A percentile compares a stretch with the other conserved stretches of the same genome.
Conservation (phyloP, 2,797 vertebrate species). For the Pantherophis alleghaniensis region DNA sequence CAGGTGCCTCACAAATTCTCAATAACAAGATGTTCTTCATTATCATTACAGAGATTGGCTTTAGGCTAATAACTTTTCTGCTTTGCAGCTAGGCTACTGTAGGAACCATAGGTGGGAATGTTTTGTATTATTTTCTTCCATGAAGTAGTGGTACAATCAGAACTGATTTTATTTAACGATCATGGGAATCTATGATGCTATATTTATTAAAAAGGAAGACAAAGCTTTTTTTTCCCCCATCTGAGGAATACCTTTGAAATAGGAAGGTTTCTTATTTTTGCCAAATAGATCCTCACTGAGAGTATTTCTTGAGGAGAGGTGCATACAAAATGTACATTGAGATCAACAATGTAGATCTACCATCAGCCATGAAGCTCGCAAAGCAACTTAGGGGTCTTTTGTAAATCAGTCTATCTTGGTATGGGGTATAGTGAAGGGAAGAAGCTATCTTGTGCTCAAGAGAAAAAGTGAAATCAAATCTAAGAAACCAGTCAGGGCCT, state of each 20-base stretch:
- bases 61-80: background rate
- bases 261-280: background rate
- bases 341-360: background rate
- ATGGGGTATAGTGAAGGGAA: background rate
- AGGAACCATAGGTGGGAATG: background rate
- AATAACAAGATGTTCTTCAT: background rate
- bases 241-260: background rate
- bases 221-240: background rate
- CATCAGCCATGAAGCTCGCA: background rate
- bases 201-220: background rate
- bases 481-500: background rate
- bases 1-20: constrained; percentile 35
- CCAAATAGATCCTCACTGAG: background rate
- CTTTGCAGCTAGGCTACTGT: background rate
- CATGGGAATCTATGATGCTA: background rate
- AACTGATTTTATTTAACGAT: background rate
- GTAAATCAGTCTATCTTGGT: background rate
- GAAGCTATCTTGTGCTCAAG: background rate
- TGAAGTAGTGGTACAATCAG: background rate
- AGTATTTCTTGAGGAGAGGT: background rate
- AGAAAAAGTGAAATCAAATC: background rate
- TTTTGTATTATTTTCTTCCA: background rate
- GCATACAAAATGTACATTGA: background rate
- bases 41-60: background rate
- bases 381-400: background rate